phyloP scores from a whole-genome alignment of 2,797 vertebrate species.

The Bradypodion pumilum region DNA sequence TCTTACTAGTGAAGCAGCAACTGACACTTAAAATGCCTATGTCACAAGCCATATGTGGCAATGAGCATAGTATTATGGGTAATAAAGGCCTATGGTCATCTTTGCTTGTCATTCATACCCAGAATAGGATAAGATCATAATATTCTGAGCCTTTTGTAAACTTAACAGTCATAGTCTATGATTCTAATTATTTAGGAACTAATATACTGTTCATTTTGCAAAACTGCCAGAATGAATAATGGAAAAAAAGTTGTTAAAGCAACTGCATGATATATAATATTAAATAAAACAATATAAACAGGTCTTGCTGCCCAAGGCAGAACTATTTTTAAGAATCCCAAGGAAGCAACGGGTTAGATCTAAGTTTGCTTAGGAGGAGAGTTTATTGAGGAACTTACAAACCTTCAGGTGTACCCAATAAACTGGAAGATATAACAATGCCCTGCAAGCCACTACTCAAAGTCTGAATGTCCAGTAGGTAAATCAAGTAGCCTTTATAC shows the following conservation, averaged over 20 bases:
- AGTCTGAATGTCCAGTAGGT: too few relatives aligned
- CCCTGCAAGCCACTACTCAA: too few relatives aligned
- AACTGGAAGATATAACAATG: too few relatives aligned
- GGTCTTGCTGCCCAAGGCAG: too few relatives aligned
- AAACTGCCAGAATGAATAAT: background rate
- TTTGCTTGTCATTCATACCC: background rate
- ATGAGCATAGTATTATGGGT: background rate
- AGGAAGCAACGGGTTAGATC: too few relatives aligned
- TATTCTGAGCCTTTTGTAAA: background rate
- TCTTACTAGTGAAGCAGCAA: background rate
- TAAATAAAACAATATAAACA: background rate
- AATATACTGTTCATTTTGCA: background rate
- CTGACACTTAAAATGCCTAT: background rate
- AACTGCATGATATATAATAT: background rate
- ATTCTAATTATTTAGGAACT: background rate
- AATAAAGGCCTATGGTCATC: background rate
- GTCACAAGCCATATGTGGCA: background rate
- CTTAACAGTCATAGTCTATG: background rate
- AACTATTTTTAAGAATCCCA: too few relatives aligned
- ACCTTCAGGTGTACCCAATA: too few relatives aligned
- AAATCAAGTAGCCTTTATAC: too few relatives aligned
- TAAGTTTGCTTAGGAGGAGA: too few relatives aligned
- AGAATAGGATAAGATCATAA: background rate
- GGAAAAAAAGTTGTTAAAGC: background rate
- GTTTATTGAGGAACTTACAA: too few relatives aligned